phyloP scores from a whole-genome alignment of 2,113 vertebrate genomes.

The Excalfactoria chinensis region DNA sequence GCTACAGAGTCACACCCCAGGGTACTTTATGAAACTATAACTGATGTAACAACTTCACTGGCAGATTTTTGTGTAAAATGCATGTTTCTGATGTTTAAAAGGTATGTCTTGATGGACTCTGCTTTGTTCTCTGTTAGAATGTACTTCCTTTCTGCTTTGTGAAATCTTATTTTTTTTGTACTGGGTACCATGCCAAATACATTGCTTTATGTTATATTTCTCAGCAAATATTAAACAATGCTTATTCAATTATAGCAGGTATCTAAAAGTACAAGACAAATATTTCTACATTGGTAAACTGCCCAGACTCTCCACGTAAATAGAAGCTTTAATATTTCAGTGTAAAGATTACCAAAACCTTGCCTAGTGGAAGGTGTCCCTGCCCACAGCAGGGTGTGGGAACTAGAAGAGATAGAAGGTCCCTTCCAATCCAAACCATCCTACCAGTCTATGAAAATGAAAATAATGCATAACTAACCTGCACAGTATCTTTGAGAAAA shows the following conservation, averaged over 20 bases:
- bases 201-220: slow-evolving; percentile 19
- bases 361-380: not conserved
- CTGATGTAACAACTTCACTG: slow-evolving; percentile 63
- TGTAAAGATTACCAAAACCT: not conserved
- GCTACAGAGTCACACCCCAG: slow-evolving; percentile 27
- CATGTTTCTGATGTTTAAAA: slow-evolving; percentile 48
- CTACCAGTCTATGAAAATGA: not conserved
- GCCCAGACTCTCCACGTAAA: not conserved
- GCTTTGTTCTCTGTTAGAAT: slow-evolving; percentile 47
- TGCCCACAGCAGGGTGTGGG: not conserved
- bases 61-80: slow-evolving; percentile 48
- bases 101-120: slow-evolving; percentile 53
- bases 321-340: slow-evolving; percentile 9
- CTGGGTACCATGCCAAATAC: slow-evolving; percentile 5
- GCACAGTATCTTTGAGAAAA: slow-evolving; percentile 13
- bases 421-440: not conserved
- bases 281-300: slow-evolving; percentile 26
- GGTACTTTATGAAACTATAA: slow-evolving; percentile 71
- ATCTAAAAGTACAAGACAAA: slow-evolving; percentile 24
- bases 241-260: not conserved
- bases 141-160: slow-evolving; percentile 37
- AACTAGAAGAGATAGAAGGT: not conserved
- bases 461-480: not conserved
- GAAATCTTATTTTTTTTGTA: slow-evolving; percentile 61
- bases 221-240: slow-evolving; percentile 36